These are phyloP conservation scores for Zenarchopterus dispar DNA, from an alignment of 2,797 vertebrate species.

Conservation along the genomic window DNA sequence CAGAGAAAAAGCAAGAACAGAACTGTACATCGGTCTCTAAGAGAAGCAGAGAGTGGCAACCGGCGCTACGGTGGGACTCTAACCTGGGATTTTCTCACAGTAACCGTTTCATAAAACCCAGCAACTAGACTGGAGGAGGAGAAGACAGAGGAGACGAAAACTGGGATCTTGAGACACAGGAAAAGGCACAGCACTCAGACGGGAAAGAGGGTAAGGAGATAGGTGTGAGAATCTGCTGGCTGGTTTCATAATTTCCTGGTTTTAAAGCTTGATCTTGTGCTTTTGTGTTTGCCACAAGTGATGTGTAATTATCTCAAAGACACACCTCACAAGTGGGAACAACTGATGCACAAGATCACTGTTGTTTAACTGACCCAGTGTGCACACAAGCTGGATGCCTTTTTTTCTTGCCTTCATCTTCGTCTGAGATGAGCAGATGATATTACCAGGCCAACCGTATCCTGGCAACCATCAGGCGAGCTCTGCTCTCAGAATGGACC, in stretches of 20 bases:
- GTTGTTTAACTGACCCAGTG: slow-evolving; percentile 12
- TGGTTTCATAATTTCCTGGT: slow-evolving; percentile 6
- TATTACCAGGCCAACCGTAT: slow-evolving; percentile 79
- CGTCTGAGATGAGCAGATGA: slow-evolving; percentile 59
- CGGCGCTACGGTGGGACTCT: slow-evolving; percentile 27
- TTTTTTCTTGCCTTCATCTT: slow-evolving; percentile 43
- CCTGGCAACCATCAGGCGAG: slow-evolving; percentile 83
- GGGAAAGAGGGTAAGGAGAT: slow-evolving; percentile 58
- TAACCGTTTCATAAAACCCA: slow-evolving; percentile 17
- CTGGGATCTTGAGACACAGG: slow-evolving; percentile 20
- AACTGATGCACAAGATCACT: slow-evolving; percentile 14
- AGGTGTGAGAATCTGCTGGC: neutral
- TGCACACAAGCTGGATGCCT: slow-evolving; percentile 33
- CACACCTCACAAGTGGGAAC: neutral
- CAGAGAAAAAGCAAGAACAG: slow-evolving; percentile 44
- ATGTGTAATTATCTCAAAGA: neutral
- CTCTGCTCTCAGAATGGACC: slow-evolving; percentile 75
- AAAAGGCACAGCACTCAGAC: slow-evolving; percentile 11
- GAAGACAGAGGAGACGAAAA: slow-evolving; percentile 14
- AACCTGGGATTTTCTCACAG: slow-evolving; percentile 49
- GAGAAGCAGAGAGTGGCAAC: slow-evolving; percentile 33
- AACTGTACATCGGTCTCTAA: slow-evolving; percentile 50
- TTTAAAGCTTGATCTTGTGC: neutral
- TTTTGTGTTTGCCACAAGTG: neutral
- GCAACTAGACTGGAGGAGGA: slow-evolving; percentile 5